Conservation (phyloP, 2,797 vertebrate species). For the Tapera naevia region DNA sequence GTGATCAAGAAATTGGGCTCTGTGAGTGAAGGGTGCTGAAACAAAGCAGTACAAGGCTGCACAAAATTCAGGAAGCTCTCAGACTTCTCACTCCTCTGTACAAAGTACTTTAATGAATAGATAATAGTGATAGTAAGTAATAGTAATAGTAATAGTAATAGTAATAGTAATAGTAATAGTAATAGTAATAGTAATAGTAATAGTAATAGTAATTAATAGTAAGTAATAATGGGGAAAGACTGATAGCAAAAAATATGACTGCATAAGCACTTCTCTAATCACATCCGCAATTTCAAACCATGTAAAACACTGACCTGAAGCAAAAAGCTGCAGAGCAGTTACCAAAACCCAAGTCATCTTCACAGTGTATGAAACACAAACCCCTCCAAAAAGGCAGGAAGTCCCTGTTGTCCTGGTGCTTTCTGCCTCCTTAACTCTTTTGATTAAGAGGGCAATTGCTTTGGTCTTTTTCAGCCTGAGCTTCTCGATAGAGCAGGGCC, state of each 20-base stretch:
- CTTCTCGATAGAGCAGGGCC: background rate
- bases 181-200: too few species aligned
- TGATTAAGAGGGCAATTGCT: background rate
- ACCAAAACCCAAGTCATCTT: background rate
- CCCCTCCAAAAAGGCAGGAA: background rate
- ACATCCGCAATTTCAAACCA: background rate
- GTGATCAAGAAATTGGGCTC: accelerated
- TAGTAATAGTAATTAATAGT: too few species aligned
- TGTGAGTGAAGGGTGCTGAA: background rate
- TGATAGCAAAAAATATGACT: background rate
- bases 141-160: background rate
- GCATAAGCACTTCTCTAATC: background rate
- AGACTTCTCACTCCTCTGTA: background rate
- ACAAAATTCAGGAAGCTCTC: background rate
- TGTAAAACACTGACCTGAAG: background rate
- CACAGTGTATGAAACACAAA: background rate
- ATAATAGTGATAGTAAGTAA: background rate
- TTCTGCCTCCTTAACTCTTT: background rate
- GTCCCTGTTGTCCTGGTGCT: accelerated
- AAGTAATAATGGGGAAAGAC: background rate
- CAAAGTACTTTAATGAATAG: background rate
- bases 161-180: background rate
- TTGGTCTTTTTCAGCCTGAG: background rate
- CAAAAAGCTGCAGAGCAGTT: background rate
- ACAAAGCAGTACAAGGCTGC: background rate